Percentiles rank a stretch among this genome's conserved stretches.
phyloP scores from a whole-genome alignment of 2,888 invertebrate genomes.

The Ormyrus nitidulus region DNA sequence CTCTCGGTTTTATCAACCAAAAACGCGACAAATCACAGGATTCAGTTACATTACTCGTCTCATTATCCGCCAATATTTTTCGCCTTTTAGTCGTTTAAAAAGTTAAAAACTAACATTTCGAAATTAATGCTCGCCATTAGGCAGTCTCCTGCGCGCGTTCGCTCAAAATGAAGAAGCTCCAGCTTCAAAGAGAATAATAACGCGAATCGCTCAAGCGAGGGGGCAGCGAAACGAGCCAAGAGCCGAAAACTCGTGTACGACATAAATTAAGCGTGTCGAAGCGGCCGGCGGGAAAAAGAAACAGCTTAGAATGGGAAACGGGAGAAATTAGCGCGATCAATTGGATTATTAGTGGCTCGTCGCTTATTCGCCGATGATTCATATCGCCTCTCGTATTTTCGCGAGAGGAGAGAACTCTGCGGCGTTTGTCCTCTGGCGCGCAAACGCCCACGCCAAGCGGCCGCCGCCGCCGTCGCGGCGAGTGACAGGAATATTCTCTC shows the following conservation, averaged over 20 bases:
- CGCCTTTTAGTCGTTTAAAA: too few species aligned
- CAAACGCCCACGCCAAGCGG: neutral
- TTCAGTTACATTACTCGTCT: too few species aligned
- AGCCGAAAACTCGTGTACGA: constrained; percentile 1
- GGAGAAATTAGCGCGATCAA: constrained; percentile 68
- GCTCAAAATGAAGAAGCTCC: neutral
- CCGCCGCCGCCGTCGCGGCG: too few species aligned
- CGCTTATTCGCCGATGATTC: constrained; percentile 65
- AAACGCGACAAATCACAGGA: too few species aligned
- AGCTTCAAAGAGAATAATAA: too few species aligned
- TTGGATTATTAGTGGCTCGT: constrained; percentile 68
- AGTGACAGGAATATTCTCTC: too few species aligned
- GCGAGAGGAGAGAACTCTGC: constrained; percentile 47
- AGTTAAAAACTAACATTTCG: too few species aligned
- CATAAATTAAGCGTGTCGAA: constrained; percentile 18
- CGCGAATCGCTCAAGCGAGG: neutral
- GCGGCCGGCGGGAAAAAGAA: neutral
- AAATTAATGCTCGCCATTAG: too few species aligned
- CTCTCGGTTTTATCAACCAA: too few species aligned
- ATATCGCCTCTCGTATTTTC: constrained; percentile 70
- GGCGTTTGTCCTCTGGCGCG: constrained; percentile 62
- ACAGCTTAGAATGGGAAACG: constrained; percentile 18
- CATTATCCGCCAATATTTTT: too few species aligned
- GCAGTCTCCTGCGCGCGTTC: neutral
- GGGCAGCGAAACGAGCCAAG: neutral